These are phyloP conservation scores for Nomia melanderi DNA, from an alignment of 1,140 invertebrate genomes.

Conservation along the genomic window DNA sequence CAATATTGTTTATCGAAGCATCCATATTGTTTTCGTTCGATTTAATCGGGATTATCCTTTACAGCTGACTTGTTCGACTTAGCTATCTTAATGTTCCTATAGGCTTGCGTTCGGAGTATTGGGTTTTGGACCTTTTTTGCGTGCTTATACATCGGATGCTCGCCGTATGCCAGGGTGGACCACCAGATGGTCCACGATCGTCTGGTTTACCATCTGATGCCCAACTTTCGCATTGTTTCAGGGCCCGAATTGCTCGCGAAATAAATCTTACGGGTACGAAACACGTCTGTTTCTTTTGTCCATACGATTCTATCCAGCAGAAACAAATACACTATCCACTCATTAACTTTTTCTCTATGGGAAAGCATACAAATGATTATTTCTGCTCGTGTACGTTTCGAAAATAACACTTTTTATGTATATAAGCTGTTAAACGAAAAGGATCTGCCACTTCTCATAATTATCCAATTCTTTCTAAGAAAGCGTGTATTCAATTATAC, in stretches of 20 bases:
- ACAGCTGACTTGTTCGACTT: slow-evolving; percentile 29
- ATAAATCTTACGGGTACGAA: slow-evolving; percentile 28
- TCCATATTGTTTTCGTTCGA: slow-evolving; percentile 11
- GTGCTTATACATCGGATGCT: slow-evolving; percentile 61
- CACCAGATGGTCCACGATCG: slow-evolving; percentile 76
- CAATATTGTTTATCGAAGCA: slow-evolving; percentile 14
- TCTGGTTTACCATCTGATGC: slow-evolving; percentile 71
- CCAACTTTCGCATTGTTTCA: slow-evolving; percentile 67
- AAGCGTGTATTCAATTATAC: no score
- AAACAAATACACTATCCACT: background rate
- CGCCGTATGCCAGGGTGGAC: slow-evolving; percentile 73
- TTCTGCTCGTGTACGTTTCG: no score
- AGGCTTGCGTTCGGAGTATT: slow-evolving; percentile 63
- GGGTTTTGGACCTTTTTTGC: slow-evolving; percentile 59
- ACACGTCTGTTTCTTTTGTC: background rate
- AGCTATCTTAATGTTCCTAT: slow-evolving; percentile 52
- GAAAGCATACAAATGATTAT: no score
- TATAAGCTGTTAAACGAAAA: no score
- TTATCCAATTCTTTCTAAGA: no score
- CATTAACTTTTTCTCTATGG: no score
- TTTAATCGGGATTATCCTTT: slow-evolving; percentile 40
- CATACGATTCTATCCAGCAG: background rate
- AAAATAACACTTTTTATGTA: no score
- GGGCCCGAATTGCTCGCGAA: slow-evolving; percentile 42
- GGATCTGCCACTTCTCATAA: no score